These are phyloP conservation scores for Hypolimnas misippus DNA, from an alignment of 2,888 invertebrate species.

Conservation along the genomic window DNA sequence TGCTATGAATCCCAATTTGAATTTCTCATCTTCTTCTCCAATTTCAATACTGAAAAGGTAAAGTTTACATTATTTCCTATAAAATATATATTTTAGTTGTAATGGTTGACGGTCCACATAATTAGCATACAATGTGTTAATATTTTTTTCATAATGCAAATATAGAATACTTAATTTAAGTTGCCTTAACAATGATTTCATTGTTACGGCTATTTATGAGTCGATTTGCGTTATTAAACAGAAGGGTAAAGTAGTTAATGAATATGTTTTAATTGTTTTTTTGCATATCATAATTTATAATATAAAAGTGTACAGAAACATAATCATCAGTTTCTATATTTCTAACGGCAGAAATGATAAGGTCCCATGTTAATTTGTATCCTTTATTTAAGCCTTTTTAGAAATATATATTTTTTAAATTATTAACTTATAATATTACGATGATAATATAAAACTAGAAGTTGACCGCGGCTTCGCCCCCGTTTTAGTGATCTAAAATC, in stretches of 20 bases:
- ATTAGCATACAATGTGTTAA: conserved; percentile 33
- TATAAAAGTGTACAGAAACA: too few relatives aligned
- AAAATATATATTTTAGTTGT: not conserved
- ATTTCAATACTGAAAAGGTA: conserved; percentile 60
- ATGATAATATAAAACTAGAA: too few relatives aligned
- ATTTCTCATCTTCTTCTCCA: conserved; percentile 56
- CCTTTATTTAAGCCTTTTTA: too few relatives aligned
- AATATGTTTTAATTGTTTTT: not conserved
- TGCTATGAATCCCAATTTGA: conserved; percentile 61
- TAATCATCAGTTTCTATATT: too few relatives aligned
- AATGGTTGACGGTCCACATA: not conserved
- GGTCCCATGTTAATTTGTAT: too few relatives aligned
- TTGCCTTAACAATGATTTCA: not conserved
- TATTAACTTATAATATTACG: too few relatives aligned
- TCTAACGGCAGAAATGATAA: too few relatives aligned
- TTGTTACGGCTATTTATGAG: conserved; percentile 13
- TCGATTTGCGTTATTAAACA: not conserved
- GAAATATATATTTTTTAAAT: too few relatives aligned
- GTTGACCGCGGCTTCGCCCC: too few relatives aligned
- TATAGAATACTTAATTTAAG: conserved; percentile 6
- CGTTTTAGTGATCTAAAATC: too few relatives aligned
- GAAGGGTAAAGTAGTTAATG: not conserved
- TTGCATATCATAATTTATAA: not conserved
- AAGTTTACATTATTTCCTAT: not conserved
- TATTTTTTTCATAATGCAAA: conserved; percentile 7